Conservation (phyloP, 1,140 invertebrate species). For the Pachyrhynchus sulphureomaculatus region DNA sequence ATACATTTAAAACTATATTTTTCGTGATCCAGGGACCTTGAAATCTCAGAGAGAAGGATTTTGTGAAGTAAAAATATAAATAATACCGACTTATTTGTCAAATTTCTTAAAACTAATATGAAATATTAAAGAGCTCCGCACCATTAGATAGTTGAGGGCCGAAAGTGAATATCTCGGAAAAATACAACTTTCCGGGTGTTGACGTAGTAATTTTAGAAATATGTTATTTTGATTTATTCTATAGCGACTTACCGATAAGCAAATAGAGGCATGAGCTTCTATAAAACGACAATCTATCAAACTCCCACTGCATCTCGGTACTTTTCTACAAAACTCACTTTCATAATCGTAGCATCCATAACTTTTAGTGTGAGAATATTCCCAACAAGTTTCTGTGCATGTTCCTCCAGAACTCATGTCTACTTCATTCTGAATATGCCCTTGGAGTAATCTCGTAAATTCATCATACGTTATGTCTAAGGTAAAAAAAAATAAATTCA, state of each 20-base stretch:
- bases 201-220: background rate
- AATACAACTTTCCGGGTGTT: background rate
- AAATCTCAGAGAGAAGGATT: no score
- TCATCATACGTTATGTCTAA: constrained; percentile 70
- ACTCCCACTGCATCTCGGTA: constrained; percentile 66
- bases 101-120: no score
- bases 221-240: background rate
- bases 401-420: constrained; percentile 71
- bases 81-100: no score
- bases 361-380: constrained; percentile 67
- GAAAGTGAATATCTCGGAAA: no score
- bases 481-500: constrained; percentile 24
- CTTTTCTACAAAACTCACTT: constrained; percentile 64
- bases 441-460: constrained; percentile 77
- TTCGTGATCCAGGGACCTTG: no score
- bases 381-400: constrained; percentile 73
- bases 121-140: no score
- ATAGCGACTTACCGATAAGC: constrained; percentile 62
- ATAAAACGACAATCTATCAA: constrained; percentile 75
- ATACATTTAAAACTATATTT: no score
- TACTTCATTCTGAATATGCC: constrained; percentile 83
- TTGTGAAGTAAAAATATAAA: no score
- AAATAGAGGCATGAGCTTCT: constrained; percentile 81
- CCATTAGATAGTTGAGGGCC: no score
- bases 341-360: constrained; percentile 64